These are phyloP conservation scores for Clanis bilineata DNA, from an alignment of 2,888 invertebrate genomes.

Conservation along the genomic window DNA sequence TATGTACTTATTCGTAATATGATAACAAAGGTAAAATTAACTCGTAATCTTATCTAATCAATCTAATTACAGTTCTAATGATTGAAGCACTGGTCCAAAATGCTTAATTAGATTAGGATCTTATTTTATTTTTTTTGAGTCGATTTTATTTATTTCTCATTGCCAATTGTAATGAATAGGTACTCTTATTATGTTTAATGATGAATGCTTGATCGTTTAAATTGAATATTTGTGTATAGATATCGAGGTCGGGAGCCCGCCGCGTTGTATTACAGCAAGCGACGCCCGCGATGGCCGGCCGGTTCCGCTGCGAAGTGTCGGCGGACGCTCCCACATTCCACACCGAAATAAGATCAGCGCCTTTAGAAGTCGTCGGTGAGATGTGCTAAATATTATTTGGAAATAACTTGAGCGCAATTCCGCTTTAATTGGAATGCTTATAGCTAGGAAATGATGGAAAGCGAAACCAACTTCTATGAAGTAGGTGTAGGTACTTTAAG, in stretches of 20 bases:
- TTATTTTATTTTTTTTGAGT: too few relatives aligned
- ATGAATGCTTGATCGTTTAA: not conserved
- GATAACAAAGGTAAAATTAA: too few relatives aligned
- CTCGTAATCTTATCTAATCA: too few relatives aligned
- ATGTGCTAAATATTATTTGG: constrained; percentile 34
- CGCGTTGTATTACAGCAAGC: constrained; percentile 87
- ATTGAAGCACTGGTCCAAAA: too few relatives aligned
- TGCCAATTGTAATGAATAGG: too few relatives aligned
- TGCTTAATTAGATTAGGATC: too few relatives aligned
- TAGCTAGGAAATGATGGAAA: not conserved
- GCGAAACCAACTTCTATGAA: too few relatives aligned
- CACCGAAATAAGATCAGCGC: constrained; percentile 84
- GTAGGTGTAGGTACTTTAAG: too few relatives aligned
- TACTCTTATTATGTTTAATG: not conserved
- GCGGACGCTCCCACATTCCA: constrained; percentile 88
- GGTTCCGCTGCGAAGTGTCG: constrained; percentile 89
- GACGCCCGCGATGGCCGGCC: constrained; percentile 86
- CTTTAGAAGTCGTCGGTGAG: constrained; percentile 89
- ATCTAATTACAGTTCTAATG: too few relatives aligned
- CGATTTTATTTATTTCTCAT: too few relatives aligned
- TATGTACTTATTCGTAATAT: too few relatives aligned
- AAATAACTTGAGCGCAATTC: not conserved
- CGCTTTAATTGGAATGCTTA: not conserved
- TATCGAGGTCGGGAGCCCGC: constrained; percentile 83
- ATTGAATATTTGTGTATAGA: constrained; percentile 40